Conservation (phyloP, 2,888 invertebrate species). For the Resseliella maxima region DNA sequence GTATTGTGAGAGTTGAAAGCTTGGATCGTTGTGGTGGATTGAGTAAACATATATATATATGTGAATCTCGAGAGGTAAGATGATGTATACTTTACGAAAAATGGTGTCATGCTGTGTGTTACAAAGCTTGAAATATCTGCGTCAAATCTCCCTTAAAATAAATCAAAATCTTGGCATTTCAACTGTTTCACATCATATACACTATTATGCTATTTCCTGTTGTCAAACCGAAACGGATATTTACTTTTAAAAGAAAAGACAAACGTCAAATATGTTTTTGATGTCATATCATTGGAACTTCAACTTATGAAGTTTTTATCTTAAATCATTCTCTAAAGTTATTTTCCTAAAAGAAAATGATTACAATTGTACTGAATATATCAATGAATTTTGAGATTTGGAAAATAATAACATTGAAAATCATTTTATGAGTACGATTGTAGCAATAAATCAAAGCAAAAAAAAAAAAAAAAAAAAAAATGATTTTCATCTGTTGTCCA, state of each 20-base stretch:
- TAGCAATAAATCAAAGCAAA: too few species aligned
- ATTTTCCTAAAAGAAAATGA: too few species aligned
- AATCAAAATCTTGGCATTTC: not conserved
- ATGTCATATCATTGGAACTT: not conserved
- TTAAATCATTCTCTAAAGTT: too few species aligned
- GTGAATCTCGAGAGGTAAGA: not conserved
- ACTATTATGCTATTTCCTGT: slow-evolving; percentile 31
- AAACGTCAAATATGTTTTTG: not conserved
- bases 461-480: too few species aligned
- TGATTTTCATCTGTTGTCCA: too few species aligned
- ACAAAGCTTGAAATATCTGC: not conserved
- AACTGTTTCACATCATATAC: not conserved
- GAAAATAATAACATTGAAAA: too few species aligned
- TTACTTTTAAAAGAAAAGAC: not conserved
- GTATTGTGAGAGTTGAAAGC: not conserved
- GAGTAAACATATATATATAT: too few species aligned
- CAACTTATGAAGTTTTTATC: not conserved
- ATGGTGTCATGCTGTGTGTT: not conserved
- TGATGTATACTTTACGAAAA: not conserved
- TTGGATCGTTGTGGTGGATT: too few species aligned
- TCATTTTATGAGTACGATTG: too few species aligned
- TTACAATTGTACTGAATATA: too few species aligned
- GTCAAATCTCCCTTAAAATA: not conserved
- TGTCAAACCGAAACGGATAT: slow-evolving; percentile 11
- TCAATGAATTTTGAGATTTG: too few species aligned